Percentiles rank a stretch among this genome's conserved stretches.
Evolutionary conservation across 2,888 invertebrate species (phyloP).

Genomic region (Epirrhoe alternata): DNA sequence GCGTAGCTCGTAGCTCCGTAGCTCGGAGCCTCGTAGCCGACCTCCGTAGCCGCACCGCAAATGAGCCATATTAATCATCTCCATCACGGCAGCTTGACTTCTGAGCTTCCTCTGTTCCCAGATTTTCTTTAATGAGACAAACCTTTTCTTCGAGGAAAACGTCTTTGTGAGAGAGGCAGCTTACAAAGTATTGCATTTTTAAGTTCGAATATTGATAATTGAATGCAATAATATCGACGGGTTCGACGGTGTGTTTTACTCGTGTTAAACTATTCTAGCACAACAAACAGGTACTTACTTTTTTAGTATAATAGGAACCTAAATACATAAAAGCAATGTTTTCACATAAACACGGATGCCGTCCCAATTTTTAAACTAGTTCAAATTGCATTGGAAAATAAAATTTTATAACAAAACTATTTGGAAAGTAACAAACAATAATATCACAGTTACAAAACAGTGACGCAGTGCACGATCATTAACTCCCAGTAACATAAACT

Average conservation of each 20-base stretch:
- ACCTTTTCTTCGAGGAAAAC: slow-evolving; percentile 37
- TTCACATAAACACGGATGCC: not conserved
- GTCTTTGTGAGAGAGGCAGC: slow-evolving; percentile 47
- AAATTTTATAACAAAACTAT: not conserved
- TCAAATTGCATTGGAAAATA: not conserved
- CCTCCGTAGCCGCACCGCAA: slow-evolving; percentile 66
- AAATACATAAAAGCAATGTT: no score
- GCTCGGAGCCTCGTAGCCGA: slow-evolving; percentile 53
- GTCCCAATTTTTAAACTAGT: not conserved
- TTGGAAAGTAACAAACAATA: slow-evolving; percentile 1
- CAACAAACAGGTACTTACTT: no score
- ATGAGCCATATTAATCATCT: slow-evolving; percentile 84
- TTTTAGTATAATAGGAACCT: no score
- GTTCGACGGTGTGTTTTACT: not conserved
- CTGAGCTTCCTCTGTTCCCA: slow-evolving; percentile 73
- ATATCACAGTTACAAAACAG: slow-evolving; percentile 10
- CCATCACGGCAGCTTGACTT: slow-evolving; percentile 79
- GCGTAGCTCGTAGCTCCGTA: slow-evolving; percentile 54
- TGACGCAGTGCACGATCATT: slow-evolving; percentile 30
- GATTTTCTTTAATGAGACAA: slow-evolving; percentile 71
- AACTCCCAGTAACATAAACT: slow-evolving; percentile 24
- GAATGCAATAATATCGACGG: not conserved
- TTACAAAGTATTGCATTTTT: slow-evolving; percentile 35
- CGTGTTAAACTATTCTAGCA: no score
- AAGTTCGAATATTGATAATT: slow-evolving; percentile 13